These are phyloP conservation scores for Rapana venosa DNA, from an alignment of 2,888 invertebrate species.

Conservation along the genomic window DNA sequence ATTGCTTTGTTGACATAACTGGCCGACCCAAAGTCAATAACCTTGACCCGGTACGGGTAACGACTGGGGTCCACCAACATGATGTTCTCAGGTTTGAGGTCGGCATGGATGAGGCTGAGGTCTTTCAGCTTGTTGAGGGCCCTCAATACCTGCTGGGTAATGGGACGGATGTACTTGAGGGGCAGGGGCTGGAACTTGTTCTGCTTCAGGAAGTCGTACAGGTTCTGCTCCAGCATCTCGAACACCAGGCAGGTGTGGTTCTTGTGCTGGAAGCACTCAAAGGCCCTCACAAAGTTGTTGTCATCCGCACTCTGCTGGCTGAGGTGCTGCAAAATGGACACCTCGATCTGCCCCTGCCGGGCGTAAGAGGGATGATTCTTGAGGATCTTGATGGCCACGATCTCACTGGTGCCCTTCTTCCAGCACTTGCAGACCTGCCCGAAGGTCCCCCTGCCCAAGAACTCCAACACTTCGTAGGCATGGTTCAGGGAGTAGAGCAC, in stretches of 20 bases:
- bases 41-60: slow-evolving; percentile 99
- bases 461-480: slow-evolving; percentile 97
- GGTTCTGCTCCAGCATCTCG: slow-evolving; percentile 99
- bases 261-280: slow-evolving; percentile 99
- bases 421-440: slow-evolving; percentile 99
- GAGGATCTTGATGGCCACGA: slow-evolving; percentile 99
- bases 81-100: slow-evolving; percentile 99
- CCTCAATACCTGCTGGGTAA: slow-evolving; percentile 96
- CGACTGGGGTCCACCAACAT: slow-evolving; percentile 99
- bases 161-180: slow-evolving; percentile 98
- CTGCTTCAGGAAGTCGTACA: slow-evolving; percentile 99
- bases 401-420: slow-evolving; percentile 99
- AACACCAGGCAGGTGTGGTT: slow-evolving; percentile 99
- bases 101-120: slow-evolving; percentile 99
- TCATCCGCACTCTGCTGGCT: slow-evolving; percentile 79
- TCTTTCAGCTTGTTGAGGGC: slow-evolving; percentile 92
- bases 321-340: slow-evolving; percentile 81
- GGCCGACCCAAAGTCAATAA: slow-evolving; percentile 99
- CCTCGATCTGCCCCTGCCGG: slow-evolving; percentile 99
- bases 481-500: slow-evolving; percentile 94
- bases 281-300: slow-evolving; percentile 99
- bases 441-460: slow-evolving; percentile 99
- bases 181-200: slow-evolving; percentile 99
- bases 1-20: slow-evolving; percentile 99
- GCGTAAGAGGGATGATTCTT: slow-evolving; percentile 99